phyloP scores from a whole-genome alignment of 1,140 invertebrate species.

The Contarinia nasturtii region DNA sequence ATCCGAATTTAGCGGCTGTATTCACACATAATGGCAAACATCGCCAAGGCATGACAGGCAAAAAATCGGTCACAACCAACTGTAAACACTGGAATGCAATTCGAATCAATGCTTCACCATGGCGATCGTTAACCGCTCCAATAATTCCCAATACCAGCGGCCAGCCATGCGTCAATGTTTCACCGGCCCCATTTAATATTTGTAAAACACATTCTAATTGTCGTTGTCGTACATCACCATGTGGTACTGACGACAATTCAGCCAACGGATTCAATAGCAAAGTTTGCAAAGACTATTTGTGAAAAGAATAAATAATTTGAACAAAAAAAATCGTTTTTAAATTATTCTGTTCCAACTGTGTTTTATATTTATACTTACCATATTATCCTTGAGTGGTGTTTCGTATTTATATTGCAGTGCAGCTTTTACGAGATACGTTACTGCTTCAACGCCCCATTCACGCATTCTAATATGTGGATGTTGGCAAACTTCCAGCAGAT shows the following conservation, averaged over 20 bases:
- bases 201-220: slow-evolving; percentile 89
- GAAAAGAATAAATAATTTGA: not conserved
- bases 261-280: slow-evolving; percentile 73
- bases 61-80: slow-evolving; percentile 89
- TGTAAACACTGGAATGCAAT: slow-evolving; percentile 93
- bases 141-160: slow-evolving; percentile 86
- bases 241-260: slow-evolving; percentile 71
- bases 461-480: slow-evolving; percentile 89
- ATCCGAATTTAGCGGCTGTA: slow-evolving; percentile 88
- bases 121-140: slow-evolving; percentile 79
- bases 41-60: slow-evolving; percentile 70
- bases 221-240: slow-evolving; percentile 82
- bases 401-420: slow-evolving; percentile 77
- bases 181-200: slow-evolving; percentile 81
- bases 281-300: slow-evolving; percentile 54
- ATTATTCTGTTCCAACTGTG: not conserved
- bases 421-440: slow-evolving; percentile 84
- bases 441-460: slow-evolving; percentile 93
- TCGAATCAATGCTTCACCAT: slow-evolving; percentile 78
- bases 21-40: slow-evolving; percentile 82
- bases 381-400: slow-evolving; percentile 65
- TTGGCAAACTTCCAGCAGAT: slow-evolving; percentile 87
- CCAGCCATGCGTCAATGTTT: slow-evolving; percentile 83
- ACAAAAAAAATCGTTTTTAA: slow-evolving; percentile 3
- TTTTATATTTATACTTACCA: slow-evolving; percentile 30